A percentile compares a stretch with the other conserved stretches of the same genome.
Evolutionary conservation across 2,797 vertebrate species (phyloP).

Genomic region (Acipenser ruthenus): DNA sequence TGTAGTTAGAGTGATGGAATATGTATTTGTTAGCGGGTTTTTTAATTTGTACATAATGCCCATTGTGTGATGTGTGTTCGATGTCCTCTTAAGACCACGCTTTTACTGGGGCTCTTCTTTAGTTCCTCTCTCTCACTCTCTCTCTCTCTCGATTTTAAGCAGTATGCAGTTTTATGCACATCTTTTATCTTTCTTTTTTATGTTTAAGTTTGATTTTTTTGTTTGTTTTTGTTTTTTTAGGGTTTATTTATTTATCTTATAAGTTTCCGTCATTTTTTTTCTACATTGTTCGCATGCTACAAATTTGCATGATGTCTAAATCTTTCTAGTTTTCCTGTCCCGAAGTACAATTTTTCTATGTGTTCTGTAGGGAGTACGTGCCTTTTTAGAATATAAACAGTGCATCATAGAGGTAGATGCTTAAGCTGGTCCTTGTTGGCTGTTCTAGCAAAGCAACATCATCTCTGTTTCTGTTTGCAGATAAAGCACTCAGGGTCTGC

Average conservation of each 20-base stretch:
- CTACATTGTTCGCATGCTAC: constrained; percentile 79
- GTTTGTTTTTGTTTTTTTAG: constrained; percentile 49
- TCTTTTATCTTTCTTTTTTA: constrained; percentile 46
- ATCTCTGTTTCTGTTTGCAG: constrained; percentile 82
- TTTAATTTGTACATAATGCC: constrained; percentile 62
- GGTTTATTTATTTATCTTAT: constrained; percentile 33
- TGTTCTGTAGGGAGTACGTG: constrained; percentile 74
- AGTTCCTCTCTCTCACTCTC: constrained; percentile 26
- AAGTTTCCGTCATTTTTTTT: constrained; percentile 60
- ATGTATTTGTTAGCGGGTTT: constrained; percentile 64
- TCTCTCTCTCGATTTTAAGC: constrained; percentile 48
- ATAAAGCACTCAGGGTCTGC: constrained; percentile 73
- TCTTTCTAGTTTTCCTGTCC: constrained; percentile 73
- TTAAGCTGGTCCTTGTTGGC: constrained; percentile 25
- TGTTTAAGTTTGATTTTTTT: constrained; percentile 42
- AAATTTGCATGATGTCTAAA: constrained; percentile 86
- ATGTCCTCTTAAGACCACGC: constrained; percentile 57
- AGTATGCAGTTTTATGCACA: constrained; percentile 43
- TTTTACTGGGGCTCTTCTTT: constrained; percentile 48
- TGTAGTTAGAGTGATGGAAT: constrained; percentile 71
- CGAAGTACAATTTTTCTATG: constrained; percentile 63
- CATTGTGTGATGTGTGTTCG: constrained; percentile 71
- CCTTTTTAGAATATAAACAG: constrained; percentile 71
- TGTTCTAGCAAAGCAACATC: constrained; percentile 40
- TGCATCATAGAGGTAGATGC: constrained; percentile 71